Conservation (phyloP, 2,888 invertebrate genomes). For the Scaptomyza tumidula region DNA sequence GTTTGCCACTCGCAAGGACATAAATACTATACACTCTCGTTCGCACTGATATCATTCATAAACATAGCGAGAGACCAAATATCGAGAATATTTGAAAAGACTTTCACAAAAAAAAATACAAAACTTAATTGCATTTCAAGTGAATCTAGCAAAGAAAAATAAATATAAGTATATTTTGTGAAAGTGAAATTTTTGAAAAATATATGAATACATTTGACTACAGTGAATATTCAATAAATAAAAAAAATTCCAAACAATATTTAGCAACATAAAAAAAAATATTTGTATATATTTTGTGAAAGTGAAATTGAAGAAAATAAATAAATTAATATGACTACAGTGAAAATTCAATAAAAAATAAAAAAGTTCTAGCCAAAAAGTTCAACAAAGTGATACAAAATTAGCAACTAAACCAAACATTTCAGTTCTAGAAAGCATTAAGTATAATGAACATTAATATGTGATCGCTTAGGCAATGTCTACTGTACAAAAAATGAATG, state of each 20-base stretch:
- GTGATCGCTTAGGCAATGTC: slow-evolving; percentile 4
- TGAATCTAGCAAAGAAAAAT: slow-evolving; percentile 25
- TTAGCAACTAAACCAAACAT: not conserved
- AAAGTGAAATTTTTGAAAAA: slow-evolving; percentile 39
- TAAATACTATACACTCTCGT: slow-evolving; percentile 22
- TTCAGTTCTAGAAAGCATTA: not conserved
- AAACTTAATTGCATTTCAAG: slow-evolving; percentile 54
- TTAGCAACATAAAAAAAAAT: slow-evolving; percentile 2
- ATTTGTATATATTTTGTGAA: slow-evolving; percentile 23
- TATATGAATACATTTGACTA: slow-evolving; percentile 9
- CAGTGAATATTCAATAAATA: slow-evolving; percentile 24
- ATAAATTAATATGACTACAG: slow-evolving; percentile 20
- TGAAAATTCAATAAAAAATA: slow-evolving; percentile 9
- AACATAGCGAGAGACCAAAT: slow-evolving; percentile 34
- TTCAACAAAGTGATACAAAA: too few species aligned
- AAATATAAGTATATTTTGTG: slow-evolving; percentile 18
- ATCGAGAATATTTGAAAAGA: not conserved
- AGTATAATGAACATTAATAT: not conserved
- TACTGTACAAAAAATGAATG: slow-evolving; percentile 25
- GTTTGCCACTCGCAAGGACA: slow-evolving; percentile 40
- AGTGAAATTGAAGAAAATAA: slow-evolving; percentile 36
- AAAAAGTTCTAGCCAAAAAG: too few species aligned
- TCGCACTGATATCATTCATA: slow-evolving; percentile 57
- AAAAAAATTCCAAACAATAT: not conserved
- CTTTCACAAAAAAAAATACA: slow-evolving; percentile 17